Conservation (phyloP, 2,113 vertebrate species). For the Balaenoptera acutorostrata region DNA sequence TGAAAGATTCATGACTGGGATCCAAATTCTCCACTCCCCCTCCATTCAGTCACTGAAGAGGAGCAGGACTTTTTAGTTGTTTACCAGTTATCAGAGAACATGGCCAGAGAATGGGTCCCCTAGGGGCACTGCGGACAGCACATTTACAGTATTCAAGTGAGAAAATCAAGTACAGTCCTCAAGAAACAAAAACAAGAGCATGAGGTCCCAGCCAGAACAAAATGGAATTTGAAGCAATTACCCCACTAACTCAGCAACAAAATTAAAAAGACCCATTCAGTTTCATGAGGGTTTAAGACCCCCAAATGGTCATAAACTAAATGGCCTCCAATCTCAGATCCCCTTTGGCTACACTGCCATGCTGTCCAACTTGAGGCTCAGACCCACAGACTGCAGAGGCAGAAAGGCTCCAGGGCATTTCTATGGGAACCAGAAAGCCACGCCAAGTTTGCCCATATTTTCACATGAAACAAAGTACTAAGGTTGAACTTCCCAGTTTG, state of each 20-base stretch:
- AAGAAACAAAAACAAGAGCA: slow-evolving; percentile 21
- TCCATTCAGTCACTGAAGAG: neutral
- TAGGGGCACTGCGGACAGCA: neutral
- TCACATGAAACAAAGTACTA: neutral
- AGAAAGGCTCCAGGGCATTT: neutral
- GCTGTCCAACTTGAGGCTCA: neutral
- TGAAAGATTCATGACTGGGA: neutral
- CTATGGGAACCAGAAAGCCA: neutral
- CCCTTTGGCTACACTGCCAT: neutral
- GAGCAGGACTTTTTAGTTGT: neutral
- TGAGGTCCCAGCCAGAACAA: neutral
- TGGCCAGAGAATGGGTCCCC: neutral
- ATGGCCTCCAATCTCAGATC: slow-evolving; percentile 24
- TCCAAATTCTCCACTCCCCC: neutral
- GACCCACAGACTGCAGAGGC: neutral
- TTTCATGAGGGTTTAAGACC: slow-evolving; percentile 47
- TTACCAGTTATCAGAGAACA: neutral
- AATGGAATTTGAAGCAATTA: slow-evolving; percentile 56
- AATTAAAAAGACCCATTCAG: slow-evolving; percentile 55
- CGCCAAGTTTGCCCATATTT: neutral
- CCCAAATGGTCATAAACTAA: slow-evolving; percentile 52
- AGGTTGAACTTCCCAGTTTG: neutral
- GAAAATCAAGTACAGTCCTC: slow-evolving; percentile 17
- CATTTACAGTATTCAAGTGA: neutral
- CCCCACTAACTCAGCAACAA: slow-evolving; percentile 41